Percentiles rank a stretch among this genome's conserved stretches.
Conservation (phyloP, 23 tunicate species). For the Corella eumyota region DNA sequence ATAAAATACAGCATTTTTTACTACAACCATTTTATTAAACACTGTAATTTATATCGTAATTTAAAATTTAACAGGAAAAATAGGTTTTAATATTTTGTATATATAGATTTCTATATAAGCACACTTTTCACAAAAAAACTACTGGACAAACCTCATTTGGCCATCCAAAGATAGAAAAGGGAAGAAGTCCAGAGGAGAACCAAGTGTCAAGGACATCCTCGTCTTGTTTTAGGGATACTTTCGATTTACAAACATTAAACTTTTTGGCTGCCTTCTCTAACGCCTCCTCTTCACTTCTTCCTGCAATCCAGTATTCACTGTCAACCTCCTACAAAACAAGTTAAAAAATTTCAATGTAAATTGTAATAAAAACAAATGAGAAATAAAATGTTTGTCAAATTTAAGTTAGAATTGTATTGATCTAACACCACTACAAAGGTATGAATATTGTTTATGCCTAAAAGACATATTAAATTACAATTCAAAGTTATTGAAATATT, state of each 20-base stretch:
- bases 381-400: neutral
- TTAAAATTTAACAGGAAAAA: no score
- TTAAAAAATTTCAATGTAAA: no score
- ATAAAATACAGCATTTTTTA: neutral
- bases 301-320: slow-evolving; percentile 88
- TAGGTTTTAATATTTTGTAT: no score
- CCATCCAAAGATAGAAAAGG: slow-evolving; percentile 95
- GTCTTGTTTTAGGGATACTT: slow-evolving; percentile 69
- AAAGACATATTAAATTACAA: neutral
- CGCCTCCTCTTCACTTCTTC: slow-evolving; percentile 82
- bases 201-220: slow-evolving; percentile 95
- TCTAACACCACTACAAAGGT: neutral
- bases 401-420: neutral
- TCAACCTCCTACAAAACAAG: slow-evolving; percentile 22
- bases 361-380: no score
- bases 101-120: no score
- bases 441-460: neutral
- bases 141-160: slow-evolving; percentile 95
- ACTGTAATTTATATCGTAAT: no score
- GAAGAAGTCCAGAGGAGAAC: slow-evolving; percentile 93
- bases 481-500: neutral
- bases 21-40: no score
- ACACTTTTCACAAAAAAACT: no score
- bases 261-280: slow-evolving; percentile 54
- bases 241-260: slow-evolving; percentile 41